Evolutionary conservation across 2,888 invertebrate species (phyloP).

Genomic region (Trypoxylon attenuatum): DNA sequence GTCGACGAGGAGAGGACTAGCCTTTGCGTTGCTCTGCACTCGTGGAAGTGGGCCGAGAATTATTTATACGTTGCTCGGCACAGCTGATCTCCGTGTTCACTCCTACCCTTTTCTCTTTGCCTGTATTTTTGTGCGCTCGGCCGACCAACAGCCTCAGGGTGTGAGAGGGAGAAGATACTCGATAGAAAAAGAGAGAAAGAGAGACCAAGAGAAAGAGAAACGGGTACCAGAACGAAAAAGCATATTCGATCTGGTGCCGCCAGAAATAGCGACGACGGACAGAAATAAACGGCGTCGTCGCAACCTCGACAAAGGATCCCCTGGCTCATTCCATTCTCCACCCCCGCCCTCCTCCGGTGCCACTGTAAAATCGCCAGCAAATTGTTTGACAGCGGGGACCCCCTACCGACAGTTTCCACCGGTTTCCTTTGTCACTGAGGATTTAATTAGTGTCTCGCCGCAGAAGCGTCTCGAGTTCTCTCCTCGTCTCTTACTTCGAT

Average conservation of each 20-base stretch:
- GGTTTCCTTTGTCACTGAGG: neutral
- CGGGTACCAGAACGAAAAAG: constrained; percentile 45
- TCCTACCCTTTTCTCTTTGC: constrained; percentile 44
- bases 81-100: constrained; percentile 49
- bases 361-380: neutral
- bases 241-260: constrained; percentile 48
- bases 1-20: constrained; percentile 12
- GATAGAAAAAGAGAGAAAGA: constrained; percentile 5
- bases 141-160: constrained; percentile 8
- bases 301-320: constrained; percentile 42
- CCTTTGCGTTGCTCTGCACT: constrained; percentile 29
- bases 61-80: constrained; percentile 54
- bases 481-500: too few species aligned
- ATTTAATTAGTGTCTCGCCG: neutral
- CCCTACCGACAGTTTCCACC: neutral
- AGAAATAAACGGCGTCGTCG: constrained; percentile 45
- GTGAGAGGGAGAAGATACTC: neutral
- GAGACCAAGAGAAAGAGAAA: constrained; percentile 7
- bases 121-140: constrained; percentile 48
- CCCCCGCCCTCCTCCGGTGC: neutral
- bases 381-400: neutral
- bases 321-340: constrained; percentile 1
- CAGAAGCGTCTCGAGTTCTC: too few species aligned
- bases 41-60: constrained; percentile 55
- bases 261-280: constrained; percentile 46